Evolutionary conservation across 1,140 invertebrate genomes (phyloP).

Genomic region (Sycophaga agraensis): DNA sequence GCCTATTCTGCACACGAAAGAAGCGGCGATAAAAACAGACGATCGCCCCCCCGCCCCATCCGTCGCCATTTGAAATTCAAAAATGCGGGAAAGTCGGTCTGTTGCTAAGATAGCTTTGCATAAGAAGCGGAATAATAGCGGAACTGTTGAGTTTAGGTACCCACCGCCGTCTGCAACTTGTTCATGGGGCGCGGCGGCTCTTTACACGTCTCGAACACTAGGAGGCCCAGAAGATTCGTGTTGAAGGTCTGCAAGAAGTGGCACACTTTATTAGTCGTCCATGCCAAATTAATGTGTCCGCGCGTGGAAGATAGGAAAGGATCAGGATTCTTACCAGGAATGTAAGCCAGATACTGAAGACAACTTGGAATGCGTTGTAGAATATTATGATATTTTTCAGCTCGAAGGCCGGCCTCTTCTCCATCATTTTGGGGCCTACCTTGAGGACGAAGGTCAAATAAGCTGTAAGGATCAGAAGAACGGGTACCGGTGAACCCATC

Average conservation of each 20-base stretch:
- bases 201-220: constrained; percentile 23
- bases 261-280: background rate
- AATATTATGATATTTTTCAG: constrained; percentile 65
- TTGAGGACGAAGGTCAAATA: constrained; percentile 70
- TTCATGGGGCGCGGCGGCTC: background rate
- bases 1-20: too few relatives aligned
- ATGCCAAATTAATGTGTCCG: too few relatives aligned
- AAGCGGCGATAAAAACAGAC: too few relatives aligned
- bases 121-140: background rate
- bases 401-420: constrained; percentile 66
- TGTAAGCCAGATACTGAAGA: constrained; percentile 67
- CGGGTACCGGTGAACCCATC: constrained; percentile 70
- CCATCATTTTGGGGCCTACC: constrained; percentile 73
- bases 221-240: constrained; percentile 12
- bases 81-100: too few relatives aligned
- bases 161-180: constrained; percentile 36
- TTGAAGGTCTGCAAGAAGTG: constrained; percentile 34
- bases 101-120: constrained; percentile 5
- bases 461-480: constrained; percentile 62
- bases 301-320: too few relatives aligned
- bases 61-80: too few relatives aligned
- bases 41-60: too few relatives aligned
- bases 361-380: constrained; percentile 72
- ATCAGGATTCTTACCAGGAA: constrained; percentile 61
- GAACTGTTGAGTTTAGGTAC: constrained; percentile 4